A percentile compares a stretch with the other conserved stretches of the same genome.
phyloP scores from a whole-genome alignment of 2,113 vertebrate genomes.

The Psammodynastes pulverulentus region DNA sequence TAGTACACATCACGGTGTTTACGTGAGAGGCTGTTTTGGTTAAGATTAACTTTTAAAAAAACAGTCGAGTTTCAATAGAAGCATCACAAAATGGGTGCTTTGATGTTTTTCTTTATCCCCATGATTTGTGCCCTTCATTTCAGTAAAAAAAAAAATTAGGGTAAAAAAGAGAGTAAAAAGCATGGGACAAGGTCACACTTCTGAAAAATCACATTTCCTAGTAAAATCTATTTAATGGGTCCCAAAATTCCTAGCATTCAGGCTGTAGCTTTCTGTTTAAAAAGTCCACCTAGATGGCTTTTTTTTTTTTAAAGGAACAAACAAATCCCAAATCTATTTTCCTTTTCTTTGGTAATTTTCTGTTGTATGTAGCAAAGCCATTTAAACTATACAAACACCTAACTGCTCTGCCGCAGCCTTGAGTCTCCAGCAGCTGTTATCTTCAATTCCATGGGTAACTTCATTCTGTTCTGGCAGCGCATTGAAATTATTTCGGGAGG shows the following conservation, averaged over 20 bases:
- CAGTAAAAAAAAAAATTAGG: neutral
- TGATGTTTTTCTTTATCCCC: neutral
- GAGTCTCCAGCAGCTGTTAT: neutral
- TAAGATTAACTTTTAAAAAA: neutral
- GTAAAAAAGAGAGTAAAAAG: neutral
- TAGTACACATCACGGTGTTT: neutral
- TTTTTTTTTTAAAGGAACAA: neutral
- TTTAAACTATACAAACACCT: neutral
- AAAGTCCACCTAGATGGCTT: neutral
- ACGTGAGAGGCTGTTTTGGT: neutral
- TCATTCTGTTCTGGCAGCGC: neutral
- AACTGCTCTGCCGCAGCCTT: neutral
- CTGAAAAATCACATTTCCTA: neutral
- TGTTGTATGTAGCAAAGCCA: neutral
- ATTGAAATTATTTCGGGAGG: neutral
- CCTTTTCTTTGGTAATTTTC: neutral
- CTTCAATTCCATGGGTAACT: neutral
- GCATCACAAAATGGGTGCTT: neutral
- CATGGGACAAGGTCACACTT: neutral
- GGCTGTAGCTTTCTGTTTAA: neutral
- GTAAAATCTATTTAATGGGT: neutral
- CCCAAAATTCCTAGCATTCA: fast-evolving
- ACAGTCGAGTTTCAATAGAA: neutral
- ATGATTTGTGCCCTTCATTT: neutral
- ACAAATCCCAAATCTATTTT: neutral